phyloP scores from a whole-genome alignment of 1,140 invertebrate species.

The Drosophila setifemur region DNA sequence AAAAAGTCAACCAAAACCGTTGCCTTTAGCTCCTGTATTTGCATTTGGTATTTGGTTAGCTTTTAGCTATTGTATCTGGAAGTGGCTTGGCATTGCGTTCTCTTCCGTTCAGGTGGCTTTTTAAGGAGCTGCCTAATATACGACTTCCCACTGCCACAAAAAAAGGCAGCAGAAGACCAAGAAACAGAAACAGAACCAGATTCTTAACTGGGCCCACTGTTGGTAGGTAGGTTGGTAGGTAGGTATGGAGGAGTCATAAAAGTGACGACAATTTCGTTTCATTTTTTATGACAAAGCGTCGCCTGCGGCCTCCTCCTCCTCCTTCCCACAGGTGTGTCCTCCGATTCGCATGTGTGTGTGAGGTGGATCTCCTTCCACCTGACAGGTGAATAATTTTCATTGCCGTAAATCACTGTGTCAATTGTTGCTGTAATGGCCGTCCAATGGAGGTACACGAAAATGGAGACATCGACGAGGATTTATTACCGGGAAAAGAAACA shows the following conservation, averaged over 20 bases:
- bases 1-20: conserved; percentile 43
- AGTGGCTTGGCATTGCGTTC: conserved; percentile 28
- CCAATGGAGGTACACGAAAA: conserved; percentile 30
- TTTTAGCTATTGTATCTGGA: neutral
- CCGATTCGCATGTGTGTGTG: conserved; percentile 40
- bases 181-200: conserved; percentile 4
- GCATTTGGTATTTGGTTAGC: neutral
- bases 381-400: conserved; percentile 74
- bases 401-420: conserved; percentile 75
- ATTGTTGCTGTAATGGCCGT: conserved; percentile 52
- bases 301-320: conserved; percentile 50
- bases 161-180: conserved; percentile 12
- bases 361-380: conserved; percentile 7
- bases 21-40: conserved; percentile 15
- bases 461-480: conserved; percentile 21
- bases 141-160: conserved; percentile 45
- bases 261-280: conserved; percentile 75
- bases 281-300: conserved; percentile 71
- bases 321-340: conserved; percentile 51
- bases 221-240: too few relatives aligned
- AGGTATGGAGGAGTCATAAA: conserved; percentile 69
- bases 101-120: conserved; percentile 61
- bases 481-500: conserved; percentile 1
- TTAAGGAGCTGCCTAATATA: conserved; percentile 74
- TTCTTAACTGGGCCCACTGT: conserved; percentile 24